Evolutionary conservation across 2,888 invertebrate genomes (phyloP), one percentile per base, ranked within the genome.

Genomic region (Megamerina dolium): DNA sequence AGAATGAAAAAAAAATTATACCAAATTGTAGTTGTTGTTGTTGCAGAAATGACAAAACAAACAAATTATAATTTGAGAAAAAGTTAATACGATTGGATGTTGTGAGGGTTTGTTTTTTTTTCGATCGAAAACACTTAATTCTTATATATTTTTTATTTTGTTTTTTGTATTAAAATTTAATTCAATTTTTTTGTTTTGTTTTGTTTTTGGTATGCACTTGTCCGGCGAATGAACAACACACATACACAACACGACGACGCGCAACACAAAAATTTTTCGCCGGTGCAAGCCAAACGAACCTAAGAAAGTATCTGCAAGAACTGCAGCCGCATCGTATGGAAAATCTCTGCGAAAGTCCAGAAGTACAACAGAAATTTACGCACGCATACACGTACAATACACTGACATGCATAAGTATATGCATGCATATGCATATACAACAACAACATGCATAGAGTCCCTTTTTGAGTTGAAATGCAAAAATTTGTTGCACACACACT

Each of bases 251-350:
- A 44, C 39, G 47, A 46, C 6, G 6, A 23, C 47, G 46, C 42
- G 47, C 45, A 48, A 46, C 43, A 44, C 39, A 49, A 46, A 23
- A 43, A 37, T 37, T 34, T 49, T 53, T 55, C 55, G 60, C 59
- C 64, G 60, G 58, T 61, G 63, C 64, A 60, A 59, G 56, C 55
- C 54, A 60, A 66, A 64, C 64, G 67, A 62, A 66, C 64, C 65
- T 66, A 61, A 64, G 66, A 66, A 67, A 62, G 64, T 67, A 60
- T 67, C 64, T 65, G 64, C 68, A 65, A 65, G 68, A 65, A 65
- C 65, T 65, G 65, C 65, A 65, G 66, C 61, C 64, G 66, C 68
- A 67, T 67, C 68, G 65, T 67, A 58, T 64, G 59, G 58, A 63
- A 66, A 65, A 65, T 65, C 65, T 65, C 66, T 65, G 65, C 64